Conservation (phyloP, 2,888 invertebrate species). For the Octonoba sinensis region DNA sequence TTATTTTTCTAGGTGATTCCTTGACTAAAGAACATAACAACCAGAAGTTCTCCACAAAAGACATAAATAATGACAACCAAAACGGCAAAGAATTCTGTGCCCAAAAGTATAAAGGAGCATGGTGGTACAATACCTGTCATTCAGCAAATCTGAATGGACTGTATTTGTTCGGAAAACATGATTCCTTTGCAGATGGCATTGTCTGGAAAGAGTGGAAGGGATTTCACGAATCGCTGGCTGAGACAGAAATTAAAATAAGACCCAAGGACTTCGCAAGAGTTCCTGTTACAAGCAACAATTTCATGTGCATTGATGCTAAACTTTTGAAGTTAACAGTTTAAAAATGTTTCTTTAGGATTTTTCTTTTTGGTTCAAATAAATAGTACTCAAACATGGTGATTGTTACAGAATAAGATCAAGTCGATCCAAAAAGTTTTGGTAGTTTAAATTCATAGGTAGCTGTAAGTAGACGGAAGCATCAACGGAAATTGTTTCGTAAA, state of each 20-base stretch:
- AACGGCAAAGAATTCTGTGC: slow-evolving; percentile 63
- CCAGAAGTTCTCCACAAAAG: slow-evolving; percentile 47
- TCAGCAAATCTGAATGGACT: slow-evolving; percentile 68
- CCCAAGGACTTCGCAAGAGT: slow-evolving; percentile 44
- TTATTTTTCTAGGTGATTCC: slow-evolving; percentile 43
- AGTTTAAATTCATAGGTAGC: no score
- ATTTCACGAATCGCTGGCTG: slow-evolving; percentile 67
- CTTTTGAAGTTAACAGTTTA: no score
- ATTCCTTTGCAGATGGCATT: slow-evolving; percentile 67
- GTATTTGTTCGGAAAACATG: slow-evolving; percentile 67
- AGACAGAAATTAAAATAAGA: slow-evolving; percentile 67
- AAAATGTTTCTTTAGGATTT: no score
- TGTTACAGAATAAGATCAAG: no score
- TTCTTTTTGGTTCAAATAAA: no score
- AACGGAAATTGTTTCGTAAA: no score
- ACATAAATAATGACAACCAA: slow-evolving; percentile 40
- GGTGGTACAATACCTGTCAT: slow-evolving; percentile 68
- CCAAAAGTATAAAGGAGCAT: slow-evolving; percentile 66
- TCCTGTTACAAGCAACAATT: no score
- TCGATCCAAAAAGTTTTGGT: no score
- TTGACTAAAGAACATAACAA: slow-evolving; percentile 9
- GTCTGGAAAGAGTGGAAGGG: slow-evolving; percentile 68
- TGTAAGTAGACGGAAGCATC: no score
- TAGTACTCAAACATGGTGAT: no score
- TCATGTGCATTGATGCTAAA: no score